These are phyloP conservation scores for Trissolcus brochymenae DNA, from an alignment of 2,888 invertebrate genomes.

Conservation along the genomic window DNA sequence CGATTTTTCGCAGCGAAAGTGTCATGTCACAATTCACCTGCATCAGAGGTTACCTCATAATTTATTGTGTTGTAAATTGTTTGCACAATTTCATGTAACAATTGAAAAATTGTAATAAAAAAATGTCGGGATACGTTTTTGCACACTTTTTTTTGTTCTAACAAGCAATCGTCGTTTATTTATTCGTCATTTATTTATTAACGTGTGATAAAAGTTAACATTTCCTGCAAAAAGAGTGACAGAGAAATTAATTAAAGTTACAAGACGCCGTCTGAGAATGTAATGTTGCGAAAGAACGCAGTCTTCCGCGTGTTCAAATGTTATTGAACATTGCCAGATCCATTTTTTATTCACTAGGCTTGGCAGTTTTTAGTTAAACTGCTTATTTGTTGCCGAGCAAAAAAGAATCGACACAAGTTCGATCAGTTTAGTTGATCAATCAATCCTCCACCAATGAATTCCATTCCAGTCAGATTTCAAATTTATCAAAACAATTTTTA, in stretches of 20 bases:
- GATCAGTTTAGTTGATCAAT: no score
- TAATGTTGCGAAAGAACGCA: conserved; percentile 32
- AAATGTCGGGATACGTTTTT: no score
- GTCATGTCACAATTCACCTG: conserved; percentile 37
- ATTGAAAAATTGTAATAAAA: no score
- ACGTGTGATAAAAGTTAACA: background rate
- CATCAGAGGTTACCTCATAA: conserved; percentile 21
- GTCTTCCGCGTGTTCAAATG: conserved; percentile 47
- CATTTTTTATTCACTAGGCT: conserved; percentile 26
- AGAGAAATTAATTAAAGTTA: conserved; percentile 9
- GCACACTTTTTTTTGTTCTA: no score
- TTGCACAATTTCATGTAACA: background rate
- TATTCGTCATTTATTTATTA: no score
- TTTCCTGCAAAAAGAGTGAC: conserved; percentile 6
- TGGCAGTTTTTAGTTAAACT: background rate
- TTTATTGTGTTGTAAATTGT: conserved; percentile 1
- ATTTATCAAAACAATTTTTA: no score
- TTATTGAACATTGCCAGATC: conserved; percentile 42
- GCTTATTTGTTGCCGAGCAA: no score
- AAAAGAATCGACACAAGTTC: no score
- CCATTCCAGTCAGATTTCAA: no score
- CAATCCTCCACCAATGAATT: no score
- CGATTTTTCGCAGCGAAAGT: conserved; percentile 39
- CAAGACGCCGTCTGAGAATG: conserved; percentile 16
- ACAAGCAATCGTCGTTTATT: no score